phyloP scores from a whole-genome alignment of 2,797 vertebrate genomes.

The Prionace glauca region DNA sequence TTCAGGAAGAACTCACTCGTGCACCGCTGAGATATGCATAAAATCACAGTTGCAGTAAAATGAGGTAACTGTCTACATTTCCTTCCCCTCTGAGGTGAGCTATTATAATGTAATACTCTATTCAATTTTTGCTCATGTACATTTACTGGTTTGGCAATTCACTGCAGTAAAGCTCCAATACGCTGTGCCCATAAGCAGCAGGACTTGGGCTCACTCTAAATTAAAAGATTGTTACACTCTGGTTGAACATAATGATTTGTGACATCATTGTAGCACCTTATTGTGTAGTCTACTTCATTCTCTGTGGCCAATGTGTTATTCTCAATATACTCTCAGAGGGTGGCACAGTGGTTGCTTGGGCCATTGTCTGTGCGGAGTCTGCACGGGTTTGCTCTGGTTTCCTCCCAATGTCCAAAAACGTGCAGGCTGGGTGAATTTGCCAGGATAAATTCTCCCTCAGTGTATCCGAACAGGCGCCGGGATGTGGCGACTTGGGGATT shows the following conservation, averaged over 20 bases:
- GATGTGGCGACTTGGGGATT: no score
- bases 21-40: not conserved
- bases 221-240: not conserved
- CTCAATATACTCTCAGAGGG: no score
- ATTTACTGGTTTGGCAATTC: not conserved
- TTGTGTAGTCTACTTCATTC: not conserved
- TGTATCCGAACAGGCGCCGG: no score
- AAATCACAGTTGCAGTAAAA: not conserved
- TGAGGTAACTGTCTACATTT: not conserved
- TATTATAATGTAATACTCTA: not conserved
- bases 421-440: no score
- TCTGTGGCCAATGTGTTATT: not conserved
- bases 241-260: not conserved
- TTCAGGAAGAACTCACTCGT: not conserved
- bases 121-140: not conserved
- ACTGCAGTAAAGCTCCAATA: not conserved
- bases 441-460: no score
- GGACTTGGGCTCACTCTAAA: not conserved
- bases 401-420: no score
- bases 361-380: no score
- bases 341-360: no score
- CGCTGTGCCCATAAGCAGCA: not conserved
- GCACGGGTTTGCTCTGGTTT: no score
- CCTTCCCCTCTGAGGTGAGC: no score
- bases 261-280: not conserved